Conservation (phyloP, 2,113 vertebrate genomes). For the Ciconia maguari region DNA sequence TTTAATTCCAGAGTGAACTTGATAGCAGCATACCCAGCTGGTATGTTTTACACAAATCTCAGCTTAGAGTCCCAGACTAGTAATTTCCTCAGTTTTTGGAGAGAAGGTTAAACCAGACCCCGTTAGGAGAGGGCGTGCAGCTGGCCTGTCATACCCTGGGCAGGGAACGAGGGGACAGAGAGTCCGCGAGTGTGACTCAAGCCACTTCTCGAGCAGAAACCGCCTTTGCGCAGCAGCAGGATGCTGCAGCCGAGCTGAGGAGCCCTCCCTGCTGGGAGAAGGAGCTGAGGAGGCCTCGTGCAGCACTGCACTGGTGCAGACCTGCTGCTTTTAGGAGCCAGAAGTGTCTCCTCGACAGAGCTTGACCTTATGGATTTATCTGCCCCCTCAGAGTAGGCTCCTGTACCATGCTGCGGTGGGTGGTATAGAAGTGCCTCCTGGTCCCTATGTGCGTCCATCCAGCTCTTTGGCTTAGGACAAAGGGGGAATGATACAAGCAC, state of each 20-base stretch:
- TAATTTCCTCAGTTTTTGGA: background rate
- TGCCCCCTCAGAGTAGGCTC: background rate
- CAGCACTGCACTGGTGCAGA: background rate
- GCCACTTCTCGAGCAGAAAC: background rate
- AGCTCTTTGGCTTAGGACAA: background rate
- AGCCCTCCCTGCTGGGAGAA: background rate
- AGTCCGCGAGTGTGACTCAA: accelerated
- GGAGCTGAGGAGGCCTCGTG: background rate
- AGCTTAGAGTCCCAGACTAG: background rate
- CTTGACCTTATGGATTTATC: background rate
- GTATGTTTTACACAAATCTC: background rate
- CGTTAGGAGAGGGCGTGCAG: background rate
- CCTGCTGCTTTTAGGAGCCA: accelerated
- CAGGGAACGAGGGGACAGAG: background rate
- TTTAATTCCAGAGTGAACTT: slow-evolving; percentile 31
- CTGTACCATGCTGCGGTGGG: accelerated
- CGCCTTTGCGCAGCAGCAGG: background rate
- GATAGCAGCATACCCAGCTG: background rate
- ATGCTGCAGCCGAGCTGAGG: background rate
- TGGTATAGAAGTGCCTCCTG: background rate
- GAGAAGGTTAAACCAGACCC: background rate
- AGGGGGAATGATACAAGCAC: background rate
- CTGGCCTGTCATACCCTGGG: background rate
- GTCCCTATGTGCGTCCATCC: accelerated
- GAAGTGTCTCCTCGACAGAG: accelerated